Evolutionary conservation across 1,140 invertebrate species (phyloP).

Genomic region (Alviniconcha marisindica): DNA sequence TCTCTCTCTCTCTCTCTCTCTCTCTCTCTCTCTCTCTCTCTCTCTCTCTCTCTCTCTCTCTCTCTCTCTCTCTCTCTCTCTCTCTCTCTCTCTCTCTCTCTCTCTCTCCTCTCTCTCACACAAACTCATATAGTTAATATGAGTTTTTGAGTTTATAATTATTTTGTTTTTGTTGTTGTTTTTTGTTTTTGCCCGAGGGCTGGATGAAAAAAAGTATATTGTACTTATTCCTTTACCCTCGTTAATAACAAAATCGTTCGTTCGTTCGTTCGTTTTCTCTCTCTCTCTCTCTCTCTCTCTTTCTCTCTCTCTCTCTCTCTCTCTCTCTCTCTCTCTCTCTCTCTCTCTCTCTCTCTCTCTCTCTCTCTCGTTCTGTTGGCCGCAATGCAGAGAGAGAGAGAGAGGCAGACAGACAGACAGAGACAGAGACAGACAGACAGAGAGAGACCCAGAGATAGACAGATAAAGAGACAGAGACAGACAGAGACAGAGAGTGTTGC

Average conservation of each 20-base stretch:
- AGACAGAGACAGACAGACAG: background rate
- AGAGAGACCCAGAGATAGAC: background rate
- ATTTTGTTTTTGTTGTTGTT: background rate
- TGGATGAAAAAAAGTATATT: background rate
- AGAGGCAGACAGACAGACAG: background rate
- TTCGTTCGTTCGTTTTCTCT: background rate
- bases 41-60: background rate
- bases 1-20: too few relatives aligned
- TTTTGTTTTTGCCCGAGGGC: background rate
- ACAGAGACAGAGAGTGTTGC: background rate
- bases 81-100: too few relatives aligned
- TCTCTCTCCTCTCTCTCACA: too few relatives aligned
- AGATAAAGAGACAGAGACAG: background rate
- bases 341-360: background rate
- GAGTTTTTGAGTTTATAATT: background rate
- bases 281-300: slow-evolving; percentile 16
- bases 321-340: slow-evolving; percentile 14
- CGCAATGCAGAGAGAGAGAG: too few relatives aligned
- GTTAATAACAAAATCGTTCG: background rate
- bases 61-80: background rate
- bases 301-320: slow-evolving; percentile 29
- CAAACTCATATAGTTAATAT: too few relatives aligned
- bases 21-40: background rate
- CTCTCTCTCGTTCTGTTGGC: background rate
- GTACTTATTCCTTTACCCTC: background rate